phyloP scores from a whole-genome alignment of 1,140 invertebrate genomes.

The Antheraea mylitta region DNA sequence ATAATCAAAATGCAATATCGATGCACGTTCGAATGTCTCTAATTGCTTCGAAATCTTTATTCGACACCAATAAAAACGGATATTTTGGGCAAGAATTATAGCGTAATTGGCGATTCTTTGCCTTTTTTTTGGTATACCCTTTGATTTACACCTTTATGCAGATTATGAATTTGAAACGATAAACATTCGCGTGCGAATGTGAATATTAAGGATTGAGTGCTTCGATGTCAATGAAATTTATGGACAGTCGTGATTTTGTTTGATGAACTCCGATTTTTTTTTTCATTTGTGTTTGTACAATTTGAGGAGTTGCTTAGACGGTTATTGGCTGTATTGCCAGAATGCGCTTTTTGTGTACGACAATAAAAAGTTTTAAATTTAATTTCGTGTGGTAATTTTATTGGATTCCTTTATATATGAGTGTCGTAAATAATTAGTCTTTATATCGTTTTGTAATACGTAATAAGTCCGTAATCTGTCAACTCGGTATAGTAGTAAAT shows the following conservation, averaged over 20 bases:
- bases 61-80: constrained; percentile 41
- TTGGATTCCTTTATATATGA: constrained; percentile 12
- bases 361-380: constrained; percentile 17
- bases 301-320: constrained; percentile 55
- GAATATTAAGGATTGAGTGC: constrained; percentile 31
- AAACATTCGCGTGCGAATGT: constrained; percentile 38
- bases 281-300: constrained; percentile 46
- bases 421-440: constrained; percentile 3
- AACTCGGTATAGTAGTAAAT: no score
- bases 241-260: constrained; percentile 23
- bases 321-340: constrained; percentile 25
- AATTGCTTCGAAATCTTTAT: constrained; percentile 46
- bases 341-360: constrained; percentile 23
- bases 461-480: no score
- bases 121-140: constrained; percentile 21
- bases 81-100: constrained; percentile 37
- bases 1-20: constrained; percentile 36
- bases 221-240: constrained; percentile 56
- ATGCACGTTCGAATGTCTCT: constrained; percentile 38
- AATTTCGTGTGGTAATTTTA: constrained; percentile 23
- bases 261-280: constrained; percentile 13
- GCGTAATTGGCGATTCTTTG: constrained; percentile 47
- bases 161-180: constrained; percentile 39
- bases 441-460: no score
- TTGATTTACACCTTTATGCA: constrained; percentile 52